Conservation (phyloP, 1,140 invertebrate genomes). For the Drosophila ananassae region DNA sequence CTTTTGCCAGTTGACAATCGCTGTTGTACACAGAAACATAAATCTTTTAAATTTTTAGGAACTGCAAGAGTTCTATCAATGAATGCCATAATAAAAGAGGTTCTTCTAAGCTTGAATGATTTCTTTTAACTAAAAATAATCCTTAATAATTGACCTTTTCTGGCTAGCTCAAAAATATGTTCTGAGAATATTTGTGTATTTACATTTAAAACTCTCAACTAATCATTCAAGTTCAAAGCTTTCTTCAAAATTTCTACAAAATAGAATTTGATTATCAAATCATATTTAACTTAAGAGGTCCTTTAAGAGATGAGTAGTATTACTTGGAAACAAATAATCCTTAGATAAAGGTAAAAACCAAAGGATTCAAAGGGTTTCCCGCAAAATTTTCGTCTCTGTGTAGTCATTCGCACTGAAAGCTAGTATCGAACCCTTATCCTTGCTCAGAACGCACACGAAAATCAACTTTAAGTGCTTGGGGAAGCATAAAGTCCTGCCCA, state of each 20-base stretch:
- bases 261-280: too few species aligned
- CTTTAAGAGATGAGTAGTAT: not conserved
- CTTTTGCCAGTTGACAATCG: conserved; percentile 20
- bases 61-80: not conserved
- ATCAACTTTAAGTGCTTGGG: conserved; percentile 64
- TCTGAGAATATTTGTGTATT: too few species aligned
- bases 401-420: conserved; percentile 4
- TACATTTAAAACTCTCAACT: not conserved
- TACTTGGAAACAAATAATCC: not conserved
- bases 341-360: not conserved
- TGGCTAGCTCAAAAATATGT: too few species aligned
- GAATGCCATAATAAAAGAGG: not conserved
- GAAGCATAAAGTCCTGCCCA: conserved; percentile 32
- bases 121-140: not conserved
- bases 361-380: not conserved
- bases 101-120: not conserved
- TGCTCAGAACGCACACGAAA: conserved; percentile 37
- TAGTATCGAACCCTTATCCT: conserved; percentile 32
- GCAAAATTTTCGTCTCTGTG: conserved; percentile 1
- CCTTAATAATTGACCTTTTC: not conserved
- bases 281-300: too few species aligned
- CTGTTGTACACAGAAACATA: conserved; percentile 3
- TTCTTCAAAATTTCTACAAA: not conserved
- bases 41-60: not conserved
- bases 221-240: not conserved